Percentiles rank a stretch among this genome's conserved stretches.
Evolutionary conservation across 2,113 vertebrate genomes (phyloP).

Genomic region (Neomonachus schauinslandi): DNA sequence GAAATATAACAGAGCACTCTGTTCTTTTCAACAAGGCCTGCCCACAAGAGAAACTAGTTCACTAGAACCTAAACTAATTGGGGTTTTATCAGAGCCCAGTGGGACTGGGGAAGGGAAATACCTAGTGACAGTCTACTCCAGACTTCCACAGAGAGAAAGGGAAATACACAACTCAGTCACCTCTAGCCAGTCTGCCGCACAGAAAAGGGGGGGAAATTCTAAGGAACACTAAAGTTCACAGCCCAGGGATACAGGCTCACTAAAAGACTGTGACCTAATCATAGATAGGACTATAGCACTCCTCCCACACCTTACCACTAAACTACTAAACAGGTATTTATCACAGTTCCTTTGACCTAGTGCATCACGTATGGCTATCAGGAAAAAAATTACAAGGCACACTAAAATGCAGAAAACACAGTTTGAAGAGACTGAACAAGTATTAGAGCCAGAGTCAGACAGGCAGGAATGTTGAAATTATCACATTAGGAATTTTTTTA

Average conservation of each 20-base stretch:
- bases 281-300: not conserved
- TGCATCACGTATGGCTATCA: not conserved
- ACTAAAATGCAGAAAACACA: not conserved
- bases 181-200: not conserved
- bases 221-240: not conserved
- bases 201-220: not conserved
- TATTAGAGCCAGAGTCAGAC: not conserved
- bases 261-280: not conserved
- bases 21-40: not conserved
- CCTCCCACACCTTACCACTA: not conserved
- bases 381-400: not conserved
- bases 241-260: not conserved
- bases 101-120: not conserved
- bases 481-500: not conserved
- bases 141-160: not conserved
- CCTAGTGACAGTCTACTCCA: not conserved
- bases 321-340: not conserved
- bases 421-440: not conserved
- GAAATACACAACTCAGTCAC: not conserved
- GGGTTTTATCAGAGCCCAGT: not conserved
- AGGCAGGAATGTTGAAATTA: not conserved
- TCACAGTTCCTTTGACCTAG: not conserved
- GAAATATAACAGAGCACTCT: not conserved
- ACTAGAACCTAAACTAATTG: not conserved
- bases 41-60: not conserved